Evolutionary conservation across 1,140 invertebrate genomes (phyloP), one percentile per base, ranked within the genome.

Genomic region (Anoplophora glabripennis): DNA sequence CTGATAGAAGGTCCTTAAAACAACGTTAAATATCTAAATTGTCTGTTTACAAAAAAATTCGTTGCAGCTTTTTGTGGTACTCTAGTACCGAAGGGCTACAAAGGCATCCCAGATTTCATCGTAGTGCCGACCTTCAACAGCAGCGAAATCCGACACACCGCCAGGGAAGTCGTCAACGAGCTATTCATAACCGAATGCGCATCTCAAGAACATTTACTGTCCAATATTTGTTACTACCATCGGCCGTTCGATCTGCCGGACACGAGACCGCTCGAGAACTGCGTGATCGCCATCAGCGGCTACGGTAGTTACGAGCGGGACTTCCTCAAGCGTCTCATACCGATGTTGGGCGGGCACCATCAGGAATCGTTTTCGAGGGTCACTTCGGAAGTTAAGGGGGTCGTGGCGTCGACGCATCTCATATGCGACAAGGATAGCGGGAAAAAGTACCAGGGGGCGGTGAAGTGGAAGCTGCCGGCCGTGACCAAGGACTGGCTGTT

Each of bases 401-500:
- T 84, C 0, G 48, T 78, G 7, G 80, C 81, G 0, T 85, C 83
- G 7, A 93, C 90, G 0, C 92, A 93, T 76, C 79, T 96, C 0
- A 76, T 95, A 17, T 91, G 89, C 57, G 84, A 86, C 7, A 76
- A 76, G 0, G 75, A 89, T 0, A 78, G 78, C 57, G 92, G 93
- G 0, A 84, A 86, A 46, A 96, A 96, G 72, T 95, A 93, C 75
- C 74, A 76, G 35, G 93, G 90, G 7, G 90, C 93, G 0, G 73
- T 90, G 0, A 91, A 90, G 70, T 96, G 93, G 93, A 82, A 82
- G 12, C 70, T 92, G 48, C 90, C 83, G 1, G 88, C 88, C 17
- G 84, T 95, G 1, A 84, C 71, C 1, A 83, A 85, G 17, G 75
- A 85, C 11, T 96, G 93, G 93, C 70, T 96, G 21, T 71, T 89